Evolutionary conservation across 2,888 invertebrate species (phyloP).

Genomic region (Troilus luridus): DNA sequence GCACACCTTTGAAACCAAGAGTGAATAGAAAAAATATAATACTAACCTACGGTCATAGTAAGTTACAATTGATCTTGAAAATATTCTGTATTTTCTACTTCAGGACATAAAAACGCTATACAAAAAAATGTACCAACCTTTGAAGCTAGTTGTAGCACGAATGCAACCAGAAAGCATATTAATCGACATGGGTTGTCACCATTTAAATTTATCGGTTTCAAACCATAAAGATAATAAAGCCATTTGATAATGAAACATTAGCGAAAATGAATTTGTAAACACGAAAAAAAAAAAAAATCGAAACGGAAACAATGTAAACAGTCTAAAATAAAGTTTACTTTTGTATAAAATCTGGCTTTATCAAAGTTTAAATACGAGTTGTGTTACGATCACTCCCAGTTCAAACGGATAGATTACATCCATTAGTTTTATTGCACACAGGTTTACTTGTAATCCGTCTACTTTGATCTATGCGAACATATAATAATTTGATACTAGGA

Average conservation of each 20-base stretch:
- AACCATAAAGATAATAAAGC: neutral
- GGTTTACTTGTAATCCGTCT: neutral
- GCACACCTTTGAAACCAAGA: no score
- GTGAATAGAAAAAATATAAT: no score
- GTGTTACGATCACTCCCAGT: neutral
- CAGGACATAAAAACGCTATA: neutral
- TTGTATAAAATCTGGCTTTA: neutral
- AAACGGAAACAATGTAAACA: neutral
- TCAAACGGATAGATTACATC: neutral
- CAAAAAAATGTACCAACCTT: neutral
- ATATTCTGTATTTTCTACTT: no score
- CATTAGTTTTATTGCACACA: neutral
- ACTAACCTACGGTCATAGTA: no score
- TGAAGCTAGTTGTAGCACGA: neutral
- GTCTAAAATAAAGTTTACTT: neutral
- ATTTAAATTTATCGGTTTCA: neutral
- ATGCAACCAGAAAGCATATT: neutral
- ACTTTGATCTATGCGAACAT: neutral
- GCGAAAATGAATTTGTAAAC: neutral
- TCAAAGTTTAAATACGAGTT: constrained; percentile 18
- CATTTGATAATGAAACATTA: neutral
- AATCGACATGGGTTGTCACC: neutral
- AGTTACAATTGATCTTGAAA: no score
- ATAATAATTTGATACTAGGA: neutral
- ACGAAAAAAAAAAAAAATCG: neutral